A percentile compares a stretch with the other conserved stretches of the same genome.
Evolutionary conservation across 2,888 invertebrate genomes (phyloP).

Genomic region (Lysandra coridon): DNA sequence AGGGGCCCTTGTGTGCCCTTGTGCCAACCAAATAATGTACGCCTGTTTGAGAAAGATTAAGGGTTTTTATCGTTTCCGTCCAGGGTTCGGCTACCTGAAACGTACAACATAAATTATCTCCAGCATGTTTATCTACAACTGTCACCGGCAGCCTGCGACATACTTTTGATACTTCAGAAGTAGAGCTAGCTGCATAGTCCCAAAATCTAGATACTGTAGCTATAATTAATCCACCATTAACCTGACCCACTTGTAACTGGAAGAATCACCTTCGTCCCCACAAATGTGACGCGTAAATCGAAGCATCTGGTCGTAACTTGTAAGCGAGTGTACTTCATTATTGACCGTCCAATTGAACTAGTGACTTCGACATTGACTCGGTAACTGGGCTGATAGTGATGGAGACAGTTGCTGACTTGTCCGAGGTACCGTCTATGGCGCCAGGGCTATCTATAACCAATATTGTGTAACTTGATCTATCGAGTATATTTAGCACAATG

Average conservation of each 20-base stretch:
- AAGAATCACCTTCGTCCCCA: background rate
- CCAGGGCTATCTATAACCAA: slow-evolving; percentile 42
- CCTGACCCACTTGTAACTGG: background rate
- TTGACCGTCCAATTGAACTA: background rate
- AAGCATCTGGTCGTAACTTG: background rate
- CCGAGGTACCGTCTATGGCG: slow-evolving; percentile 37
- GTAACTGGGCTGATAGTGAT: slow-evolving; percentile 8
- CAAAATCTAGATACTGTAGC: background rate
- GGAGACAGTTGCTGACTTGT: slow-evolving; percentile 16
- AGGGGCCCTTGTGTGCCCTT: slow-evolving; percentile 59
- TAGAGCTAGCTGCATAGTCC: background rate
- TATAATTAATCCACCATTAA: background rate
- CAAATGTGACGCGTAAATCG: background rate
- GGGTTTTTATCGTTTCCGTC: slow-evolving; percentile 71
- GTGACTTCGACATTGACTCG: slow-evolving; percentile 6
- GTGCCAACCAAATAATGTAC: slow-evolving; percentile 55
- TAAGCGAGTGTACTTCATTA: background rate
- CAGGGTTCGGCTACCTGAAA: slow-evolving; percentile 38
- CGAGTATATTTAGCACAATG: slow-evolving; percentile 28
- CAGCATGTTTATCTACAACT: slow-evolving; percentile 3
- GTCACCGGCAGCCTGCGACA: slow-evolving; percentile 2
- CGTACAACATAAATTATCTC: background rate
- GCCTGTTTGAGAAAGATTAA: slow-evolving; percentile 62
- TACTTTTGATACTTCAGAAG: background rate
- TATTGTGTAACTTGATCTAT: slow-evolving; percentile 39